A percentile compares a stretch with the other conserved stretches of the same genome.
Evolutionary conservation across 2,113 vertebrate species (phyloP).

Genomic region (Strix aluco): DNA sequence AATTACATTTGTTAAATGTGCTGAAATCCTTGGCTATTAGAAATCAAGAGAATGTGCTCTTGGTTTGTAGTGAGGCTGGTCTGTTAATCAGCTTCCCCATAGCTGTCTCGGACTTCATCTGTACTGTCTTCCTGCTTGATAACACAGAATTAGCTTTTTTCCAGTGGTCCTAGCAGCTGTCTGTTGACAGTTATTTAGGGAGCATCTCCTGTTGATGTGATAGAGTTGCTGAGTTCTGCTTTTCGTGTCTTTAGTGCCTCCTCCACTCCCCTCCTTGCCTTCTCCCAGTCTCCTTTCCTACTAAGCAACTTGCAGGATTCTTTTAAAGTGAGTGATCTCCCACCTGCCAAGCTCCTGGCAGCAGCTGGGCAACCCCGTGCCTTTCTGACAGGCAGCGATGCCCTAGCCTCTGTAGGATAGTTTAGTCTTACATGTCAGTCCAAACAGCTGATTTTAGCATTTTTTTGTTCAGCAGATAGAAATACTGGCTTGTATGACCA

Average conservation of each 20-base stretch:
- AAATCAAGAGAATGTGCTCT: rapidly evolving
- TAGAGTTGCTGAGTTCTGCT: not conserved
- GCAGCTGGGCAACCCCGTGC: not conserved
- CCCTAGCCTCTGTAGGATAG: not conserved
- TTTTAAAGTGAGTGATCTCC: not conserved
- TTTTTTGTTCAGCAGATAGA: not conserved
- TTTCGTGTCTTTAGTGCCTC: not conserved
- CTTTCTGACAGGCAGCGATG: not conserved
- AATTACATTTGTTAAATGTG: not conserved
- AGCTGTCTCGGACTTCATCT: not conserved
- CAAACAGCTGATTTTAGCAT: not conserved
- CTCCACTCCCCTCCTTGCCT: rapidly evolving
- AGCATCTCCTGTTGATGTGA: not conserved
- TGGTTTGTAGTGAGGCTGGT: not conserved
- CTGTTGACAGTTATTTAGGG: not conserved
- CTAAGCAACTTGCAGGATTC: not conserved
- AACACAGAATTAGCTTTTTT: not conserved
- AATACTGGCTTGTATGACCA: not conserved
- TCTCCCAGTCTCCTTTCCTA: not conserved
- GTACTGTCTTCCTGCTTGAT: not conserved
- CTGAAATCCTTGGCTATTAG: not conserved
- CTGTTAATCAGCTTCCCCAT: not conserved
- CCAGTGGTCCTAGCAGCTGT: not conserved
- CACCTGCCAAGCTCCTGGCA: not conserved
- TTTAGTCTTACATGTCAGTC: not conserved